Evolutionary conservation across 2,797 vertebrate genomes (phyloP), one percentile per base, ranked within the genome.

Genomic region (Bradypus variegatus): DNA sequence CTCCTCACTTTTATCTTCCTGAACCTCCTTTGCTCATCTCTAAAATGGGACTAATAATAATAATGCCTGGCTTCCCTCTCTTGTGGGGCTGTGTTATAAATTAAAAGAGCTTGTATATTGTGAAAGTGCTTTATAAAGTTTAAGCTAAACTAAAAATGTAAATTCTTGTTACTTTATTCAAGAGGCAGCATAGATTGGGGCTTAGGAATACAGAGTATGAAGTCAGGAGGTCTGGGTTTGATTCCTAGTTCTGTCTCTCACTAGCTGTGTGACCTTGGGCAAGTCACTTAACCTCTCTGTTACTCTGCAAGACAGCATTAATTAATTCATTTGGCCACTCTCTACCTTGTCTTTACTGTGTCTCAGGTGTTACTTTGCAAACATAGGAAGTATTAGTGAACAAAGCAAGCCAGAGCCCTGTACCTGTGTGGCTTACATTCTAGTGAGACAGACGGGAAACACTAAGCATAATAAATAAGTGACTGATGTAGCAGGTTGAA

Each of bases 341-440:
- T 65, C 21, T 67, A 14, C 23, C 1, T 0, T 65, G 78, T 31
- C 14, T 6, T 27, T 70, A 3, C 4, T 10, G 8, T 16, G 48
- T 80, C 55, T 62, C 41, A 29, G 69, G 55, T n/a, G 62, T 25
- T 11, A 4, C 19, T 70, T 50, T 1, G 41, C 31, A 27, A 48
- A 27, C 1, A 23, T 29, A n/a, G 29, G n/a, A 6, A 11, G 16
- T 2, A 31, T 50, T 13, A 15, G 83, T 0, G 4, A 53, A 29
- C 5, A 72, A 11, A 38, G 50, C 27, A 23, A 58, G 77, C 4
- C 3, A 36, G 80, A 80, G 11, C 19, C 27, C 70, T 67, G 27
- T 13, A 14, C 18, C n/a, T 0, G 0, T 0, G 1, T 41, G 25
- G 41, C 50, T 13, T 65, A 53, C 41, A 2, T 75, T n/a, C 64